A percentile compares a stretch with the other conserved stretches of the same genome.
Conservation (phyloP, 2,113 vertebrate species). For the Geococcyx californianus region DNA sequence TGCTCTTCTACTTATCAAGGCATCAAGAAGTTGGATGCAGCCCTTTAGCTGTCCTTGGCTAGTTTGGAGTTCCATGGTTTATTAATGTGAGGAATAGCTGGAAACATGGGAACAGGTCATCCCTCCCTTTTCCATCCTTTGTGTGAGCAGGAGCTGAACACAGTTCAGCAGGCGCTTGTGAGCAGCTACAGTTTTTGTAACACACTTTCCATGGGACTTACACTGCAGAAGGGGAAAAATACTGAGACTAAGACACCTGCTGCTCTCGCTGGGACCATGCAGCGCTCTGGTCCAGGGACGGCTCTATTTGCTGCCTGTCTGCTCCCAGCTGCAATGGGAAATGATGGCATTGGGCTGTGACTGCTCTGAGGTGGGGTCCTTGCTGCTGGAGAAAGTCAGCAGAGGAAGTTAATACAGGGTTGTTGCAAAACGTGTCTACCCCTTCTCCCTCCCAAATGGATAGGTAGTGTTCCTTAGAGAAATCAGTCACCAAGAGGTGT, state of each 20-base stretch:
- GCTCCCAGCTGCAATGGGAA: neutral
- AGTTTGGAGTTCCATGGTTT: neutral
- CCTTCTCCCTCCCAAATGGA: neutral
- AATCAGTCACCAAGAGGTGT: neutral
- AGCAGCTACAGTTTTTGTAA: neutral
- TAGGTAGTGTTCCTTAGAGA: neutral
- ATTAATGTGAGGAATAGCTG: neutral
- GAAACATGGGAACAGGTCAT: neutral
- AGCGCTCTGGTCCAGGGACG: neutral
- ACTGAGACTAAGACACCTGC: neutral
- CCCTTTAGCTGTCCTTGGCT: neutral
- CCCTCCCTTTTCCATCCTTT: neutral
- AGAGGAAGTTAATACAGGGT: neutral
- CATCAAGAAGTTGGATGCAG: neutral
- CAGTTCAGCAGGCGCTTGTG: neutral
- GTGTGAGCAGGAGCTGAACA: neutral
- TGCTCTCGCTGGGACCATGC: accelerated
- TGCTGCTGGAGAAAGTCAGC: neutral
- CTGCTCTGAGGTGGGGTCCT: neutral
- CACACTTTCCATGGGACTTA: accelerated
- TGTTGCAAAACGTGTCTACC: neutral
- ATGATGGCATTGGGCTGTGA: neutral
- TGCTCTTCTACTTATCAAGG: neutral
- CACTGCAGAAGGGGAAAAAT: neutral
- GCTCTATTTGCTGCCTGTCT: neutral